Evolutionary conservation across 92 coral and sea anemone genomes (phyloP).

Genomic region (Parazoanthus atlanticus): DNA sequence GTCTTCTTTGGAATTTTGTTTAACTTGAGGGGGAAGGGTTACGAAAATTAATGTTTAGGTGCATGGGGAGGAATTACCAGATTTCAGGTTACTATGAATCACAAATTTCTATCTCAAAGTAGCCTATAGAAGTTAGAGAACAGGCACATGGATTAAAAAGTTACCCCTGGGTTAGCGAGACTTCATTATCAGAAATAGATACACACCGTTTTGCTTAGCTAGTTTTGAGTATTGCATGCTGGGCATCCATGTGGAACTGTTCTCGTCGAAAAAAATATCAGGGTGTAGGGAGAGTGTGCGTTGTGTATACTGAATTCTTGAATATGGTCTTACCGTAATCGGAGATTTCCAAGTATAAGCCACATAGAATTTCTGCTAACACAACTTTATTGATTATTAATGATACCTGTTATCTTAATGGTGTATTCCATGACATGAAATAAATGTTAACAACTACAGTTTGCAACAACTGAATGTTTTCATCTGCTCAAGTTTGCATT

Average conservation of each 20-base stretch:
- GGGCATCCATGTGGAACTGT: background rate
- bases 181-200: background rate
- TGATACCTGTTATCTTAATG: background rate
- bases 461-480: slow-evolving; percentile 9
- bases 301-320: background rate
- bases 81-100: background rate
- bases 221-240: background rate
- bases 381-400: slow-evolving; percentile 13
- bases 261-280: background rate
- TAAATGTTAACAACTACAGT: slow-evolving; percentile 4
- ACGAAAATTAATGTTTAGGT: background rate
- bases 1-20: background rate
- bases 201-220: background rate
- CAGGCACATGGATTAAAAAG: background rate
- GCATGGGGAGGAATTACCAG: background rate
- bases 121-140: background rate
- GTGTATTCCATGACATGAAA: background rate
- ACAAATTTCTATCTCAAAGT: background rate
- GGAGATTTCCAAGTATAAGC: background rate
- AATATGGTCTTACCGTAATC: background rate
- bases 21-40: background rate
- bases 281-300: background rate
- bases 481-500: background rate
- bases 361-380: background rate
- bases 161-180: background rate